Conservation (phyloP, 2,113 vertebrate species). For the Nibea albiflora region DNA sequence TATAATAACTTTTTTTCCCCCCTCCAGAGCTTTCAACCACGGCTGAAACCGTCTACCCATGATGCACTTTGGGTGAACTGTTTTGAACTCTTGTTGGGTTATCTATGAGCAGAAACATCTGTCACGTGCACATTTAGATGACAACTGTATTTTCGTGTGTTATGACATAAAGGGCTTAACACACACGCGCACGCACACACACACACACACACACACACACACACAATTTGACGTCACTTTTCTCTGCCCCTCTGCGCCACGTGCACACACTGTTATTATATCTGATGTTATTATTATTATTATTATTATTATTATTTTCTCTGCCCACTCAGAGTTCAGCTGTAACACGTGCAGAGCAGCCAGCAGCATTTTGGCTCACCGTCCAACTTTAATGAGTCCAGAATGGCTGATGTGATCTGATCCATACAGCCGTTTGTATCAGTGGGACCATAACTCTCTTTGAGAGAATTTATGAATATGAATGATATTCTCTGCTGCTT, state of each 20-base stretch:
- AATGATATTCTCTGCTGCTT: slow-evolving; percentile 62
- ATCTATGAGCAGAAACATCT: no score
- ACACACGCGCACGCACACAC: no score
- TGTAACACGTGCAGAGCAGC: slow-evolving; percentile 68
- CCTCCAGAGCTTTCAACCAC: background rate
- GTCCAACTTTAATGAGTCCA: slow-evolving; percentile 70
- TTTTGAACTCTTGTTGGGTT: background rate
- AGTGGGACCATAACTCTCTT: slow-evolving; percentile 62
- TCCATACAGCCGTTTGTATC: slow-evolving; percentile 64
- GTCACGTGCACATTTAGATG: background rate
- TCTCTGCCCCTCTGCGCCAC: background rate
- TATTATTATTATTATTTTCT: background rate
- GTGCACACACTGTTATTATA: background rate
- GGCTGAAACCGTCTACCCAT: background rate
- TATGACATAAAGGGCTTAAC: background rate
- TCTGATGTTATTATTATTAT: slow-evolving; percentile 29
- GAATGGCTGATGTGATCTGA: slow-evolving; percentile 64
- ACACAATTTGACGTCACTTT: no score
- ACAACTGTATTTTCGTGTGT: background rate
- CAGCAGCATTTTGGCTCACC: slow-evolving; percentile 44
- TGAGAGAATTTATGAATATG: slow-evolving; percentile 70
- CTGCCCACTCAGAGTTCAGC: slow-evolving; percentile 24
- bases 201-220: no score
- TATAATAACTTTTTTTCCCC: background rate
- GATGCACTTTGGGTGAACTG: no score